Conservation (phyloP, 2,113 vertebrate species). For the Vanacampus margaritifer region DNA sequence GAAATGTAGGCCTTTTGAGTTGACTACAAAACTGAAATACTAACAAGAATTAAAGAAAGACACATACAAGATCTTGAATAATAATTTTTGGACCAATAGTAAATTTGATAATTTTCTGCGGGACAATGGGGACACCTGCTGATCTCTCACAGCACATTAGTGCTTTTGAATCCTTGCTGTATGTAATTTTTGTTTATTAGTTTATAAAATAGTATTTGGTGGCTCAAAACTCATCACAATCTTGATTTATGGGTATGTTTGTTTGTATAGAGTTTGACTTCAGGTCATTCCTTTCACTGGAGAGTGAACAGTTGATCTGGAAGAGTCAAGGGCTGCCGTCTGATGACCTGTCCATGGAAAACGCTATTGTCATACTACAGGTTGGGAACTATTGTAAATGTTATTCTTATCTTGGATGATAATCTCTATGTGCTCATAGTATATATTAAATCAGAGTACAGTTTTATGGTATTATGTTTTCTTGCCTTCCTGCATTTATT, state of each 20-base stretch:
- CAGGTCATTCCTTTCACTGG: conserved; percentile 88
- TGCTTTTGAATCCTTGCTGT: neutral
- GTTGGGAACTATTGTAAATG: conserved; percentile 55
- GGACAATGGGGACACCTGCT: too few species aligned
- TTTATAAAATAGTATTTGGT: too few species aligned
- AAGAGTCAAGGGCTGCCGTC: conserved; percentile 96
- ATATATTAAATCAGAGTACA: neutral
- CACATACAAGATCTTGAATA: neutral
- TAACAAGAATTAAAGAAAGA: neutral
- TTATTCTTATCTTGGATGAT: neutral
- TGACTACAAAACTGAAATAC: neutral
- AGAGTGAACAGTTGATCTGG: conserved; percentile 97
- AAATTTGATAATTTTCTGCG: too few species aligned
- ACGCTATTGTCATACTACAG: conserved; percentile 96
- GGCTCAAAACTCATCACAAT: neutral
- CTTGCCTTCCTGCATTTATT: neutral
- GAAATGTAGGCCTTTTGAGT: neutral
- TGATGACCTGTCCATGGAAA: conserved; percentile 96
- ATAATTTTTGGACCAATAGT: neutral
- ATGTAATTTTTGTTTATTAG: too few species aligned
- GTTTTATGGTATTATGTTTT: neutral
- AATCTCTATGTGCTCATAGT: neutral
- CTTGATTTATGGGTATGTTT: neutral
- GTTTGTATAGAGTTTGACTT: conserved; percentile 83
- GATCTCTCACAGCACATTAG: neutral